Evolutionary conservation across 2,888 invertebrate genomes (phyloP), one percentile per base, ranked within the genome.

Genomic region (Abrostola triplasia): DNA sequence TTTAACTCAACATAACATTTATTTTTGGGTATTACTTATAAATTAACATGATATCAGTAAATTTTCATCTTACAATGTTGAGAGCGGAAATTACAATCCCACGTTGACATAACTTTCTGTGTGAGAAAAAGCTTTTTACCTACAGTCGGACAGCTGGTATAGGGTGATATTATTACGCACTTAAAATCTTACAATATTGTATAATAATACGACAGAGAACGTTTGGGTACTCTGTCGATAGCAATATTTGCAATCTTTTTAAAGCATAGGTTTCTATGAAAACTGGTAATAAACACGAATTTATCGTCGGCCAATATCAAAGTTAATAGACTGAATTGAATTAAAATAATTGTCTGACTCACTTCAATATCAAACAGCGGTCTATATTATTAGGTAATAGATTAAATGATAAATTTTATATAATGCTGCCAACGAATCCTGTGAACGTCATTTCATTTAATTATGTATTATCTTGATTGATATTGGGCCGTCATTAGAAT

Each of bases 401-500:
- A 67, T 67, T 49, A 60, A 51, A 47, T 24, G 47, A 55, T 57
- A 58, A 40, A 0, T 35, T 54, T 41, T 47, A 47, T 41, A 44
- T 10, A 60, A 47, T 44, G 50, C 24, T 41, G 58, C 13, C 41
- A 52, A 41, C 11, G 36, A 8, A 8, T 24, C 24, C 4, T 24
- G 13, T 35, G 36, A 49, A 42, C 61, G 52, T 74, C 61, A 70
- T 2, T 59, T 56, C 47, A 53, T 24, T 69, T 69, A 59, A 62
- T 70, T 65, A 42, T 59, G 42, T 35, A 41, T 35, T 73, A 64
- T 64, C 70, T 60, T 47, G 51, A 61, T 55, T 47, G 42, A 73
- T 66, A 48, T 8, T 8, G 36, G 12, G 36, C 41, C 9, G n/a
- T 42, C n/a, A 36, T 42, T 47, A 47, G 8, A 47, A 8, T 44